Conservation (phyloP, 1,140 invertebrate genomes). For the Drosophila oshimai region DNA sequence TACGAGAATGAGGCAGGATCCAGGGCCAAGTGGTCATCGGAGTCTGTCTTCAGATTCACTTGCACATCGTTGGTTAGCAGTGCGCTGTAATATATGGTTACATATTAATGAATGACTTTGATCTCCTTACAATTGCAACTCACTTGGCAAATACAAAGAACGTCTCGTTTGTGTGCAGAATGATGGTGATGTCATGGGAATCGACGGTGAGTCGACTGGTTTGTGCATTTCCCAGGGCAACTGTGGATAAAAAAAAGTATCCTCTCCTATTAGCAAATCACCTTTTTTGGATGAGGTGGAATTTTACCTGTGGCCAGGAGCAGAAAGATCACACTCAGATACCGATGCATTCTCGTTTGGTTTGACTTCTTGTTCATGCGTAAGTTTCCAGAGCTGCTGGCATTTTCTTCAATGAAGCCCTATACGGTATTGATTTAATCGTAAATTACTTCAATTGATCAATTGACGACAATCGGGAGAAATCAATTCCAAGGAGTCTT, state of each 20-base stretch:
- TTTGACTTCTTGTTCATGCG: not conserved
- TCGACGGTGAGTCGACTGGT: slow-evolving; percentile 52
- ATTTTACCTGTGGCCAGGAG: slow-evolving; percentile 10
- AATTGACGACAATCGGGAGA: slow-evolving; percentile 36
- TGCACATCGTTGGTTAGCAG: slow-evolving; percentile 18
- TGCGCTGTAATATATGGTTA: slow-evolving; percentile 14
- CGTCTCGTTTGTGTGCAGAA: slow-evolving; percentile 58
- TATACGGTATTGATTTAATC: slow-evolving; percentile 7
- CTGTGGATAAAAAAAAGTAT: slow-evolving; percentile 5
- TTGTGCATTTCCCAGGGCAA: slow-evolving; percentile 27
- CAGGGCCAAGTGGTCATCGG: slow-evolving; percentile 53
- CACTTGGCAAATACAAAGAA: slow-evolving; percentile 67
- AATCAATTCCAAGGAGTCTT: not conserved
- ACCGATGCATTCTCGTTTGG: slow-evolving; percentile 8
- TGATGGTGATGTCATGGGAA: slow-evolving; percentile 82
- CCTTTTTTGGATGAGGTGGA: not conserved
- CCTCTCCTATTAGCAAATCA: not conserved
- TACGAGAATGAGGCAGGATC: slow-evolving; percentile 46
- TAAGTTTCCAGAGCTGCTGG: not conserved
- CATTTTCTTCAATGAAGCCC: slow-evolving; percentile 12
- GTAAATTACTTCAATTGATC: slow-evolving; percentile 18
- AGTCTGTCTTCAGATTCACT: slow-evolving; percentile 55
- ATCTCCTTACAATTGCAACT: slow-evolving; percentile 3
- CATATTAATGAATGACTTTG: too few species aligned
- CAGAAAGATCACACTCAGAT: not conserved